Base-by-base conservation (phyloP, 1,140 invertebrate species). In the Galleria mellonella region DNA sequence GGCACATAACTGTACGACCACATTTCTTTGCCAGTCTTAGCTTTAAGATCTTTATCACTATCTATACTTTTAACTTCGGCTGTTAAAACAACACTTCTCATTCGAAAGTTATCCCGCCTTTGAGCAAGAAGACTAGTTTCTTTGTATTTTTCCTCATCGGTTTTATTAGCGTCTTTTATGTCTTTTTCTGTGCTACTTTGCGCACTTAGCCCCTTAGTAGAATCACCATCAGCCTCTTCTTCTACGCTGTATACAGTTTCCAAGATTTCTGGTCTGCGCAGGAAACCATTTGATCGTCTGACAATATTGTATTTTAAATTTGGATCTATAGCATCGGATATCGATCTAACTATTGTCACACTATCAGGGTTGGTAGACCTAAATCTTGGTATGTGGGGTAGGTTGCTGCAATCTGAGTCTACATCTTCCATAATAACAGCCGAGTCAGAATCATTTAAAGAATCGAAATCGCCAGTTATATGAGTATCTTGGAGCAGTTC, bases 191-290 rank as follows among this genome's bases (percentile, higher is more conserved):
- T 87, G 51, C 87, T 89, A 39, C 82, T 87, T 35, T 88, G 88
- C 40, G 75, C 84, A 47, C 82, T 86, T 13, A 88, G 73, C 17
- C 88, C 89, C 53, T 90, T 89, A 41, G 88, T 88, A n/a, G 83
- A 88, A 45, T 90, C 89, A 28, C 87, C 89, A 51, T 94, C 92
- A 0, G 81, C 91, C 72, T 94, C 93, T 65, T 95, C 94, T 67
- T 95, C 94, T 0, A 95, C 93, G 53, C 92, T 94, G 74, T 94
- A 95, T 0, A 95, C 94, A 0, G 94, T 95, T 65, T 95, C 94
- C n/a, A 95, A 77, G 10, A 95, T 92, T 52, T 94, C 94, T 0
- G 93, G 93, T 47, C 93, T 87, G 14, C 93, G 85, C 1, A 94
- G 72, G 52, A 92, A 93, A 9, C 93, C 92, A 63, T 94, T 94